A percentile compares a stretch with the other conserved stretches of the same genome.
These are phyloP conservation scores for Palythoa grandis DNA, from an alignment of 92 coral and sea anemone species.

Conservation along the genomic window DNA sequence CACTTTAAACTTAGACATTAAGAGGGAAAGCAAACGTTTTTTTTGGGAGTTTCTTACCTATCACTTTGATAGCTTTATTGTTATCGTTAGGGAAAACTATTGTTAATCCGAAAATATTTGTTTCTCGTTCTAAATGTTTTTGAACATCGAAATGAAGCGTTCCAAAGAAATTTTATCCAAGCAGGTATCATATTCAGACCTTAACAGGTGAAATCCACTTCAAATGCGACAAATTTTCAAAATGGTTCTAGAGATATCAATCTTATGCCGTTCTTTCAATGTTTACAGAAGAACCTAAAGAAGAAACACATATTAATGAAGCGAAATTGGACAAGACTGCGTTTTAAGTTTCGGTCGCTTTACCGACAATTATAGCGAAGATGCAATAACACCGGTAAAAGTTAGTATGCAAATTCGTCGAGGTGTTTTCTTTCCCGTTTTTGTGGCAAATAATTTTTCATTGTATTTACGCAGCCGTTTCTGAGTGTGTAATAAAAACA, in stretches of 20 bases:
- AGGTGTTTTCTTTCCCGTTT: slow-evolving; percentile 33
- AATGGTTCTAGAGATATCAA: neutral
- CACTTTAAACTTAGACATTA: neutral
- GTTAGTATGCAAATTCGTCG: slow-evolving; percentile 28
- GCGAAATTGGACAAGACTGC: neutral
- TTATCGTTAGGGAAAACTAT: neutral
- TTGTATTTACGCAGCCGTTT: slow-evolving; percentile 50
- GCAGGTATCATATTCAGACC: slow-evolving; percentile 35
- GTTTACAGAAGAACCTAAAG: neutral
- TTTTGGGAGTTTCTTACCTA: neutral
- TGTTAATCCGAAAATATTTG: neutral
- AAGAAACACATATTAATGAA: neutral
- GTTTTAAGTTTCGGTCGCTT: neutral
- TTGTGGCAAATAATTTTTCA: slow-evolving; percentile 31
- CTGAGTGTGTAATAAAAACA: slow-evolving; percentile 31
- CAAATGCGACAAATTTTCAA: slow-evolving; percentile 19
- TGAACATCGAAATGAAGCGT: neutral
- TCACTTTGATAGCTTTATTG: neutral
- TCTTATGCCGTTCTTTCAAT: neutral
- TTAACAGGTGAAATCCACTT: slow-evolving; percentile 38
- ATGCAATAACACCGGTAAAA: neutral
- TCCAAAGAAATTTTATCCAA: neutral
- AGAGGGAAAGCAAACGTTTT: neutral
- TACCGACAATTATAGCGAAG: slow-evolving; percentile 19
- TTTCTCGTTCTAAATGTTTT: neutral